phyloP scores from a whole-genome alignment of 2,113 vertebrate genomes.

The Syngnathus typhle region DNA sequence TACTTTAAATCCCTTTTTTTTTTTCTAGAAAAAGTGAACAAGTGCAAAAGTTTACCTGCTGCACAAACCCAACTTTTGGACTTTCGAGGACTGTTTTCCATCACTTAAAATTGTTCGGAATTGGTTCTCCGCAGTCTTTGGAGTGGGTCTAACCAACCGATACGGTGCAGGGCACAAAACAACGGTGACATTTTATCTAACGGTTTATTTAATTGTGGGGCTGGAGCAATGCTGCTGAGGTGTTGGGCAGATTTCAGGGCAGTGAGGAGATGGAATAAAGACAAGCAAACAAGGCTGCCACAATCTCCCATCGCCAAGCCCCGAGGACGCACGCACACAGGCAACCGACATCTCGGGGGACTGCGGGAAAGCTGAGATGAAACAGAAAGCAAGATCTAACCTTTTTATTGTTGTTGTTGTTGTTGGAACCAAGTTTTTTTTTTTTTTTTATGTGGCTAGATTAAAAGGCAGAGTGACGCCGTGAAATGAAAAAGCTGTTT shows the following conservation, averaged over 20 bases:
- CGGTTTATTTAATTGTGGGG: slow-evolving; percentile 60
- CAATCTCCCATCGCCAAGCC: slow-evolving; percentile 58
- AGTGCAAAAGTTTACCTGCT: no score
- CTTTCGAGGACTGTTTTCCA: neutral
- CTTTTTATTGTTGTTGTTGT: slow-evolving; percentile 62
- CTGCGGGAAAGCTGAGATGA: slow-evolving; percentile 62
- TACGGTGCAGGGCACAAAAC: slow-evolving; percentile 64
- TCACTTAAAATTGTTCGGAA: neutral
- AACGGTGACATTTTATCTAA: slow-evolving; percentile 70
- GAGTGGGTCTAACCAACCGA: neutral
- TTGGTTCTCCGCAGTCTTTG: neutral
- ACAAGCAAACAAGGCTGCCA: slow-evolving; percentile 67
- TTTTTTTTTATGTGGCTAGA: slow-evolving; percentile 55
- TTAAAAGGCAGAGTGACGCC: slow-evolving; percentile 60
- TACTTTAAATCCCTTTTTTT: no score
- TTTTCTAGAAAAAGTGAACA: no score
- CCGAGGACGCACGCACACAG: slow-evolving; percentile 45
- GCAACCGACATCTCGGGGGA: slow-evolving; percentile 51
- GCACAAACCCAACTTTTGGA: neutral
- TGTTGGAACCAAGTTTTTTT: slow-evolving; percentile 39
- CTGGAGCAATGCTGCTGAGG: slow-evolving; percentile 52
- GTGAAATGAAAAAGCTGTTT: slow-evolving; percentile 48
- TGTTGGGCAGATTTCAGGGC: slow-evolving; percentile 69
- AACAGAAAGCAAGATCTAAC: slow-evolving; percentile 67
- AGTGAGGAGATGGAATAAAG: slow-evolving; percentile 55